Percentiles rank a stretch among this genome's conserved stretches.
phyloP scores from a whole-genome alignment of 1,140 invertebrate genomes.

The Heliconius congener region DNA sequence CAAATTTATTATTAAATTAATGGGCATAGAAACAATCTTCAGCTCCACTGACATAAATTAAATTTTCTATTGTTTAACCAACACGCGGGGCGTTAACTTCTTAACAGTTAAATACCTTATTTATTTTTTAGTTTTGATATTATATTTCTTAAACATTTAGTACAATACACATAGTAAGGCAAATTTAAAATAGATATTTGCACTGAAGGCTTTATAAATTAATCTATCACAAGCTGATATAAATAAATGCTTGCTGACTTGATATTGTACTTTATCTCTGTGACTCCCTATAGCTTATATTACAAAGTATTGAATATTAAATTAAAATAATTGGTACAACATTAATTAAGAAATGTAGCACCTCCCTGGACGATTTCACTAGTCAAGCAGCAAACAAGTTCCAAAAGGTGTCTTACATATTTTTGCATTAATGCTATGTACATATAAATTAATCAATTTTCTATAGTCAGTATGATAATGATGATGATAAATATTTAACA shows the following conservation, averaged over 20 bases:
- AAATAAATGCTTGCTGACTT: constrained; percentile 10
- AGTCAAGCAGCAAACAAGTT: constrained; percentile 35
- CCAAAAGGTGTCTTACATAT: constrained; percentile 32
- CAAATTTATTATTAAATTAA: neutral
- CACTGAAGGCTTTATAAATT: constrained; percentile 19
- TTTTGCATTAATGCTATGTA: constrained; percentile 22
- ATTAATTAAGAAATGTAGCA: constrained; percentile 36
- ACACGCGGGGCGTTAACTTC: neutral
- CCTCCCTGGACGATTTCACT: constrained; percentile 40
- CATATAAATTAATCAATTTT: constrained; percentile 28
- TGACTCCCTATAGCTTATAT: neutral
- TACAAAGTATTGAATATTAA: constrained; percentile 13
- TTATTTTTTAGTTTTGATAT: constrained; percentile 9
- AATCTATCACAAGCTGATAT: neutral
- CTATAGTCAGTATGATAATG: constrained; percentile 28
- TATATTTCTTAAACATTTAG: constrained; percentile 12
- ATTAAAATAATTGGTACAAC: constrained; percentile 5
- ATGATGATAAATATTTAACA: constrained; percentile 37
- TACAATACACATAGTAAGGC: constrained; percentile 25
- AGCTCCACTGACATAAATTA: neutral
- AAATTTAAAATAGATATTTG: constrained; percentile 33
- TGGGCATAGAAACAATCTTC: neutral
- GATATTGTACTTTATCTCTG: neutral
- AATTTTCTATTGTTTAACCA: constrained; percentile 10
- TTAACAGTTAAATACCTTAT: constrained; percentile 18